Conservation (phyloP, 2,797 vertebrate species). For the Fistularia commersonii region DNA sequence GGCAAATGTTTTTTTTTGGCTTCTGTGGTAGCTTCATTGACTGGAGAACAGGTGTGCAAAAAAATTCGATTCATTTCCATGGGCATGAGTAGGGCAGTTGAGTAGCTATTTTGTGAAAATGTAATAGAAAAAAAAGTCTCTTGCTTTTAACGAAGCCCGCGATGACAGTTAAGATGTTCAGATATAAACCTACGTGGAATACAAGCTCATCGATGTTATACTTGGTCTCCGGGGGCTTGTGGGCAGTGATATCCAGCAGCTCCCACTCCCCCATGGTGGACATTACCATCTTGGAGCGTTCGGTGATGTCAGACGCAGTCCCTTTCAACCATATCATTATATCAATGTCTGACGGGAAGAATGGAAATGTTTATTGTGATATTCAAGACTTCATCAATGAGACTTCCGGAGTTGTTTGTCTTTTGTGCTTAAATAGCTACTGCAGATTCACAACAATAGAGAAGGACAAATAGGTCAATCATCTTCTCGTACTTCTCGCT, state of each 20-base stretch:
- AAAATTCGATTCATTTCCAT: background rate
- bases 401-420: too few relatives aligned
- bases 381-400: too few relatives aligned
- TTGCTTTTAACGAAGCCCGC: too few relatives aligned
- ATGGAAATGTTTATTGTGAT: background rate
- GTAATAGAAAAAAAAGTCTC: too few relatives aligned
- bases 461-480: background rate
- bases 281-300: slow-evolving; percentile 44
- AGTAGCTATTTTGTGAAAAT: too few relatives aligned
- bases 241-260: slow-evolving; percentile 59
- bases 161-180: too few relatives aligned
- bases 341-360: slow-evolving; percentile 46
- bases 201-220: slow-evolving; percentile 12
- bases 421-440: too few relatives aligned
- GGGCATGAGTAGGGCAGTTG: too few relatives aligned
- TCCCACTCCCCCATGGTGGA: slow-evolving; percentile 76
- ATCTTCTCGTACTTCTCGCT: too few relatives aligned
- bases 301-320: slow-evolving; percentile 28
- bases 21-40: too few relatives aligned
- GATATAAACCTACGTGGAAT: slow-evolving; percentile 47
- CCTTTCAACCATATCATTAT: slow-evolving; percentile 42
- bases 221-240: background rate
- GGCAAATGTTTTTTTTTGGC: too few relatives aligned
- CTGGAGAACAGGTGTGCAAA: too few relatives aligned
- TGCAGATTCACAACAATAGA: background rate